phyloP scores from a whole-genome alignment of 1,140 invertebrate species.

The Bombus huntii region DNA sequence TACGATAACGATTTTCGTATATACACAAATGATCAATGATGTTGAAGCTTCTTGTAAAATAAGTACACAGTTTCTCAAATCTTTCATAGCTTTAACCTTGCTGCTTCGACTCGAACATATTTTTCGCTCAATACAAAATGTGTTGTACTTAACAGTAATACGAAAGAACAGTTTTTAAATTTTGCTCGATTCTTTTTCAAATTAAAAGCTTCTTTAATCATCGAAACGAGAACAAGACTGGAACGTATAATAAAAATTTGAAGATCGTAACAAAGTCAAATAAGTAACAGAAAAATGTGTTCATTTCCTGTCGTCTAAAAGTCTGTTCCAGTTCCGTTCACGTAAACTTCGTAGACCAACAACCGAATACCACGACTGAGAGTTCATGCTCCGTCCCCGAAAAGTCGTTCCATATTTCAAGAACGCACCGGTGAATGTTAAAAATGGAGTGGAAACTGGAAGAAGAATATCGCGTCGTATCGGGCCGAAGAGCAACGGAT shows the following conservation, averaged over 20 bases:
- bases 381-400: neutral
- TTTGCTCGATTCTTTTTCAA: neutral
- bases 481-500: neutral
- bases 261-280: neutral
- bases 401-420: conserved; percentile 1
- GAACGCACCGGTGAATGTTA: conserved; percentile 17
- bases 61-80: neutral
- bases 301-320: neutral
- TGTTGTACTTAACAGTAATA: neutral
- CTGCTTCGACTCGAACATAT: neutral
- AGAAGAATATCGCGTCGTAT: neutral
- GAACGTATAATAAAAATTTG: neutral
- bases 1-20: neutral
- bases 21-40: neutral
- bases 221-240: neutral
- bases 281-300: neutral
- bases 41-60: too few relatives aligned
- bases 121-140: neutral
- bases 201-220: neutral
- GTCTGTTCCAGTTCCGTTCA: neutral
- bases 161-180: neutral
- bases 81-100: neutral
- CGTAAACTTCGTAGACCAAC: neutral
- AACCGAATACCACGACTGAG: neutral
- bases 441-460: neutral